Evolutionary conservation across 1,140 invertebrate genomes (phyloP).

Genomic region (Pemphigus obesinymphae): DNA sequence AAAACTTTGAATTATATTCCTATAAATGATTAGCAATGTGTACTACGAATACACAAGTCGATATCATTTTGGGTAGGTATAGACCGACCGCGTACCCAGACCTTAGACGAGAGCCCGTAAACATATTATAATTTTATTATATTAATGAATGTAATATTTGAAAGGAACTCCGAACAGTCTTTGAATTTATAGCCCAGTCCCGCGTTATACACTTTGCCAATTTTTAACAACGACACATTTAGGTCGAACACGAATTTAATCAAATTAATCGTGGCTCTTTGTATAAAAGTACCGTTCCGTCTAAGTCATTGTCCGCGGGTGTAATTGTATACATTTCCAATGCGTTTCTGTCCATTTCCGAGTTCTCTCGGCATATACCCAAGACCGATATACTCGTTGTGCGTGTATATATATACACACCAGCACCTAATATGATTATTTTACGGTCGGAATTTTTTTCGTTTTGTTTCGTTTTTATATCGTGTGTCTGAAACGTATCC

Average conservation of each 20-base stretch:
- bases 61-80: neutral
- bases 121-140: neutral
- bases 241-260: neutral
- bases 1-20: neutral
- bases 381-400: neutral
- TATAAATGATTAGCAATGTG: too few species aligned
- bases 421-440: neutral
- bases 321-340: neutral
- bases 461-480: neutral
- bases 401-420: too few species aligned
- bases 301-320: neutral
- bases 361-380: neutral
- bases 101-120: too few species aligned
- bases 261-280: neutral
- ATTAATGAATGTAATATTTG: neutral
- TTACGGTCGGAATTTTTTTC: neutral
- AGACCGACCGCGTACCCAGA: too few species aligned
- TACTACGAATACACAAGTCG: too few species aligned
- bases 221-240: neutral
- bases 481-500: neutral
- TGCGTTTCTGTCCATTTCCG: neutral
- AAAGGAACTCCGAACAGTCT: neutral
- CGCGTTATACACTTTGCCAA: neutral
- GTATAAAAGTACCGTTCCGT: neutral
- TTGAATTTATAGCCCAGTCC: neutral